A percentile compares a stretch with the other conserved stretches of the same genome.
Conservation (phyloP, 2,888 invertebrate species). For the Chydorus sphaericus region DNA sequence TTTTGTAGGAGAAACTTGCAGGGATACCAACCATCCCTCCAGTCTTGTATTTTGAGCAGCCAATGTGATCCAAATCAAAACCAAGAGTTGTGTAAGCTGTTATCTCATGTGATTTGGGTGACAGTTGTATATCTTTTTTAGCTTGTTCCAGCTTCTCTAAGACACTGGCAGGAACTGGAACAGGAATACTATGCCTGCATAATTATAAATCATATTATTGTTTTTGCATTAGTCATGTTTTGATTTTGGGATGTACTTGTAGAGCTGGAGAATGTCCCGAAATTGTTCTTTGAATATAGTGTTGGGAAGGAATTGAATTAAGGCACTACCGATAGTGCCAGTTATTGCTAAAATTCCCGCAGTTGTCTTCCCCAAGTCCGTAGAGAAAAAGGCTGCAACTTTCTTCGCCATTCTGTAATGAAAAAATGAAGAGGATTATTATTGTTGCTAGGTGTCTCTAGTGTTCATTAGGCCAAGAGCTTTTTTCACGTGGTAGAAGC, state of each 20-base stretch:
- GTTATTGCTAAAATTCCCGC: neutral
- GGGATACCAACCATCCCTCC: constrained; percentile 62
- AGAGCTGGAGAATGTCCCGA: constrained; percentile 44
- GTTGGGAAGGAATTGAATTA: constrained; percentile 35
- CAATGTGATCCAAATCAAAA: constrained; percentile 55
- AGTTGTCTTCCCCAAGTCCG: neutral
- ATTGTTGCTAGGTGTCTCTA: neutral
- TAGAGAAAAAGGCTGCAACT: neutral
- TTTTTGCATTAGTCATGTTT: neutral
- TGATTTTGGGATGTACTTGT: constrained; percentile 39
- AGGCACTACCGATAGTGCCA: neutral
- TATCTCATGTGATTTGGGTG: neutral
- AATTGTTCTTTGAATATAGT: constrained; percentile 45
- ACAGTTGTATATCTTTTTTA: constrained; percentile 41
- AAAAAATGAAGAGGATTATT: neutral
- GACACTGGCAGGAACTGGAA: constrained; percentile 38
- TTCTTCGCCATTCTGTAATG: neutral
- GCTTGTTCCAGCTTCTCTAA: constrained; percentile 39
- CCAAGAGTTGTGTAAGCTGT: constrained; percentile 41
- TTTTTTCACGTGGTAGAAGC: neutral
- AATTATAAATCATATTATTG: neutral
- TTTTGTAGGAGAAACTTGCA: constrained; percentile 46
- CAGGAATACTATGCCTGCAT: constrained; percentile 42
- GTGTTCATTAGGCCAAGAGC: neutral
- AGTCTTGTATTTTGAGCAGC: constrained; percentile 35